A percentile compares a stretch with the other conserved stretches of the same genome.
Evolutionary conservation across 2,888 invertebrate genomes (phyloP).

Genomic region (Dermolepida albohirtum): DNA sequence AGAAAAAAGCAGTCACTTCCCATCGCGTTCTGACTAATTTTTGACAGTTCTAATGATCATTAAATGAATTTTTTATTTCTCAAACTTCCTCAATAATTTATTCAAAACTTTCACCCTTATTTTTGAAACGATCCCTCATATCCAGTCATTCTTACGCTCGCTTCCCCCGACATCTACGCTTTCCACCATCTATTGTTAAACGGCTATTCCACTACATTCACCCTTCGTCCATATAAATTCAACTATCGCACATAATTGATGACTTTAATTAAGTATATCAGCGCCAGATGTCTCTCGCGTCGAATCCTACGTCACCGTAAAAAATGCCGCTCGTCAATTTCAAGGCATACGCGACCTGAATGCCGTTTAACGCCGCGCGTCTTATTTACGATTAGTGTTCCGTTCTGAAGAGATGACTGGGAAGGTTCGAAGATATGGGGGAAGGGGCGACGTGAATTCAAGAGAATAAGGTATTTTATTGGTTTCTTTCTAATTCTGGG

Average conservation of each 20-base stretch:
- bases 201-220: too few relatives aligned
- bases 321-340: slow-evolving; percentile 32
- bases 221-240: slow-evolving; percentile 21
- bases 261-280: slow-evolving; percentile 33
- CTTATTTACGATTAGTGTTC: slow-evolving; percentile 24
- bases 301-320: slow-evolving; percentile 22
- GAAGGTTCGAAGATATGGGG: too few relatives aligned
- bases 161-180: background rate
- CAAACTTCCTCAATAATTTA: too few relatives aligned
- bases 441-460: too few relatives aligned
- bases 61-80: too few relatives aligned
- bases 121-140: slow-evolving; percentile 27
- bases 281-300: slow-evolving; percentile 32
- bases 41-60: too few relatives aligned
- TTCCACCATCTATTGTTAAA: too few relatives aligned
- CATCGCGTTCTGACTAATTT: too few relatives aligned
- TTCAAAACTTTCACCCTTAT: background rate
- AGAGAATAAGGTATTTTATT: too few relatives aligned
- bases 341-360: slow-evolving; percentile 9
- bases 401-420: background rate
- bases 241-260: slow-evolving; percentile 34
- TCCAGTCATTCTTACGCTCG: slow-evolving; percentile 1
- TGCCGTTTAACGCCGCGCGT: slow-evolving; percentile 9
- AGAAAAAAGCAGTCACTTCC: too few relatives aligned
- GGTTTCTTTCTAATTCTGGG: too few relatives aligned